Evolutionary conservation across 2,113 vertebrate species (phyloP), one percentile per base, ranked within the genome.

Genomic region (Pyrgilauda ruficollis): DNA sequence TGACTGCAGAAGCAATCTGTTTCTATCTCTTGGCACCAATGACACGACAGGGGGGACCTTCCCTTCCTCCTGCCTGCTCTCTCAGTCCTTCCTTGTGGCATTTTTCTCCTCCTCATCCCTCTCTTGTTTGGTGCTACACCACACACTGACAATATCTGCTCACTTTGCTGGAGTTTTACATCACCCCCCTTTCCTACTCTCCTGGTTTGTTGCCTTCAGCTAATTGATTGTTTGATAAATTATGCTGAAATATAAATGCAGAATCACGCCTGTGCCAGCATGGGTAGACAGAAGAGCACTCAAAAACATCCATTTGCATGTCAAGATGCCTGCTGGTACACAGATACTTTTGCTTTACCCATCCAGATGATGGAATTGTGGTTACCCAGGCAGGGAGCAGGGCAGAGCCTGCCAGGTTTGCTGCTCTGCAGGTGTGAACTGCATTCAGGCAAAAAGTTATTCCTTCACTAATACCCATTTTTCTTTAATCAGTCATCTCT

Each of bases 21-120:
- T 73, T 52, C 41, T 62, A 28, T 67, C 43, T 49, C 28, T 33
- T 0, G 2, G 9, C 8, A 28, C 41, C 67, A 49, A 1, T 31
- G 27, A 37, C 0, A 0, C 22, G 58, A 21, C 14, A 64, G 33
- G 33, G 4, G 7, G 35, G n/a, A 52, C 7, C 4, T 76, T 21
- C 21, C 35, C 31, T 46, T 69, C 49, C 39, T n/a, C 21, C 63
- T 49, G 4, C 7, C 61, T 59, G 21, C 9, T 35, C 31, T 84
- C 41, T 31, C 31, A n/a, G 17, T 1, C 15, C 20, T 69, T 47
- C 44, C n/a, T 46, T 16, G 26, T 24, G 28, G 24, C 21, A 4
- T 6, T 6, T 53, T 89, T 72, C 30, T 55, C 33, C 47, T 84
- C 52, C n/a, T 31, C 59, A n/a, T 9, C 64, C 33, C 0, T 10